Conservation (phyloP, 1,140 invertebrate species). For the Cherax destructor region DNA sequence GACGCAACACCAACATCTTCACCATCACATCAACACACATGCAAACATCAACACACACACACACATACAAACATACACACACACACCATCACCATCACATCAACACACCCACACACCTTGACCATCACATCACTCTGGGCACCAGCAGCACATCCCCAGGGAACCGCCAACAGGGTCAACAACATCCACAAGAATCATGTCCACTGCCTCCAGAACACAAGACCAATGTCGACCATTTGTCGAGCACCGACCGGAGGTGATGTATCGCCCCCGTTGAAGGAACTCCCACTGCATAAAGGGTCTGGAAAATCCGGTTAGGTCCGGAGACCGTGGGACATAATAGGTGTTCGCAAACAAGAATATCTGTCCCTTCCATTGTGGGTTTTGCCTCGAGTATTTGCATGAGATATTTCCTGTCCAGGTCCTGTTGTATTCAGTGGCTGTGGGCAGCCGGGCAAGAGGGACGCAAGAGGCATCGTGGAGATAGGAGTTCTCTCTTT, state of each 20-base stretch:
- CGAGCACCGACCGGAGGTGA: constrained; percentile 41
- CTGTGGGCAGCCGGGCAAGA: neutral
- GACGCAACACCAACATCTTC: too few species aligned
- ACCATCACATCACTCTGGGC: neutral
- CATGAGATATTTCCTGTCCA: constrained; percentile 55
- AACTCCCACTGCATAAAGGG: constrained; percentile 18
- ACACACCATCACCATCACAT: neutral
- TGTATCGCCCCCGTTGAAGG: constrained; percentile 43
- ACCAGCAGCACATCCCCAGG: neutral
- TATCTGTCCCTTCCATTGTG: constrained; percentile 50
- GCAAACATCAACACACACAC: too few species aligned
- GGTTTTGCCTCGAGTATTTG: constrained; percentile 57
- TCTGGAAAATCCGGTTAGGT: constrained; percentile 60
- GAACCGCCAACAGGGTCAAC: neutral
- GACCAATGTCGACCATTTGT: constrained; percentile 61
- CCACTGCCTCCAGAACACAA: neutral
- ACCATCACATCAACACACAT: too few species aligned
- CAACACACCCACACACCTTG: neutral
- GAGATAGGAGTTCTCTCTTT: neutral
- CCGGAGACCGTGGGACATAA: constrained; percentile 20
- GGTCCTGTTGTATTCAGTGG: neutral
- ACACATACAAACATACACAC: neutral
- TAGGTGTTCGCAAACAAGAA: constrained; percentile 60
- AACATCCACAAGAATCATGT: neutral
- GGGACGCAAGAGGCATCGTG: neutral